Base-by-base conservation (phyloP, 2,888 invertebrate genomes). In the Venusia cambrica region DNA sequence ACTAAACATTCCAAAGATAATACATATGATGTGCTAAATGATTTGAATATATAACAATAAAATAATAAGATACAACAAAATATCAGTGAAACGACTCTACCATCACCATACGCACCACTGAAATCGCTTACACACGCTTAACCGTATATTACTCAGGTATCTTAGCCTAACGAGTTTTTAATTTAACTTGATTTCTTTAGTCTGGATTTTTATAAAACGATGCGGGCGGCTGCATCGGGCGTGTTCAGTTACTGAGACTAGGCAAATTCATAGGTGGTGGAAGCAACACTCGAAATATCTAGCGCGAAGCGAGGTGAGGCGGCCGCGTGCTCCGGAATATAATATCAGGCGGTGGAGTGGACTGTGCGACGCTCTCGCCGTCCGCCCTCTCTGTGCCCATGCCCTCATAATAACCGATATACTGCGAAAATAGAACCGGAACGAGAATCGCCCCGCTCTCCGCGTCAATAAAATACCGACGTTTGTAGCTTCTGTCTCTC, bases 311-410 rank as follows among this genome's bases (percentile, higher is more conserved):
- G 80, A 73, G 83, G 81, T 66, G 83, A 78, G 85, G 73, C 69
- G 73, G 67, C n/a, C n/a, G n/a, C 84, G 76, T 85, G 87, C 79
- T 89, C 88, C 72, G 85, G 87, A 85, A 85, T 87, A 87, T 83
- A 81, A 87, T 87, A 85, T 84, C 76, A 87, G 77, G 68, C 76
- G 57, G 72, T 74, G 69, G 67, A 78, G 81, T 76, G 81, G 78
- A 68, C 73, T 66, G 70, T 62, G 73, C 73, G 62, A 64, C 40
- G 57, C 51, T 56, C 54, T 19, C 60, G 62, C 55, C 54, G 53
- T 48, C 54, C 64, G 64, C 62, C 61, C 57, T 59, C 57, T 47
- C 51, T 59, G 60, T 54, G 68, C 62, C 72, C 69, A 66, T 58
- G 67, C 73, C 71, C 72, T 74, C 72, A 65, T 75, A 73, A 78